These are phyloP conservation scores for Mareca penelope DNA, from an alignment of 2,797 vertebrate genomes.

Conservation along the genomic window DNA sequence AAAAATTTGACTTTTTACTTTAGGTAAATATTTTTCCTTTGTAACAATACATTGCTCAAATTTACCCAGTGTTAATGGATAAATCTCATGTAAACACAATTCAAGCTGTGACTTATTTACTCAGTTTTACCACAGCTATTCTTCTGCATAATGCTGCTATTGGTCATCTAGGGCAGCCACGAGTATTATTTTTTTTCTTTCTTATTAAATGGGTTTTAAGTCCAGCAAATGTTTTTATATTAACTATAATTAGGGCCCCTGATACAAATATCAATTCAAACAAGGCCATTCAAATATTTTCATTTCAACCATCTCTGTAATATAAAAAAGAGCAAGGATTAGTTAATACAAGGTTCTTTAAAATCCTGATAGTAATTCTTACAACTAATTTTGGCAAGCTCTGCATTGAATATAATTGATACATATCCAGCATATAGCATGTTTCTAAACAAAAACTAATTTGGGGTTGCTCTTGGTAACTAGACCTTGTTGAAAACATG, in stretches of 20 bases:
- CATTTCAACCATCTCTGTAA: neutral
- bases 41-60: neutral
- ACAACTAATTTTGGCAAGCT: neutral
- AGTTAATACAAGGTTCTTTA: neutral
- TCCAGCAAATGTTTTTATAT: neutral
- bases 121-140: neutral
- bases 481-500: neutral
- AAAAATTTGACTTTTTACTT: neutral
- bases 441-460: neutral
- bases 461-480: neutral
- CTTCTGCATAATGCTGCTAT: neutral
- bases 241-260: neutral
- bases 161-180: neutral
- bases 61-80: neutral
- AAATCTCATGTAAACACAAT: neutral
- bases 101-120: neutral
- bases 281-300: neutral
- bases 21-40: neutral
- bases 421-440: rapidly evolving
- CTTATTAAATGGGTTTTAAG: neutral
- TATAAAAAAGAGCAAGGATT: neutral
- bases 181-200: neutral
- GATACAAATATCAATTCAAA: neutral
- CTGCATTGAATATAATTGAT: neutral
- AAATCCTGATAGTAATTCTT: neutral